phyloP scores from a whole-genome alignment of 1,140 invertebrate species.

The Melanaphis sacchari region DNA sequence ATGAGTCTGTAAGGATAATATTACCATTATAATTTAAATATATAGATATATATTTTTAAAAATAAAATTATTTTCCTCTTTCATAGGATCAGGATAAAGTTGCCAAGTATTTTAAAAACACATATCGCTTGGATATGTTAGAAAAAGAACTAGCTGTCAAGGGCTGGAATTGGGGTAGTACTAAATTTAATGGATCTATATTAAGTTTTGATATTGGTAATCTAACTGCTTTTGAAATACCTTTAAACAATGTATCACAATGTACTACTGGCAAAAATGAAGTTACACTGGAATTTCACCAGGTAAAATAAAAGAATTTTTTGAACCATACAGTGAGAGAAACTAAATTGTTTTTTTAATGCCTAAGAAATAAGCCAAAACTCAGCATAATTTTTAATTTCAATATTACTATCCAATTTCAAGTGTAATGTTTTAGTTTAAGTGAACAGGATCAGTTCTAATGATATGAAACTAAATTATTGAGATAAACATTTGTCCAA shows the following conservation, averaged over 20 bases:
- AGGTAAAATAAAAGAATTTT: conserved; percentile 66
- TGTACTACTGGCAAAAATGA: conserved; percentile 98
- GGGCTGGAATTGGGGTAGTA: conserved; percentile 99
- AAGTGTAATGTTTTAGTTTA: too few species aligned
- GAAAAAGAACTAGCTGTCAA: conserved; percentile 93
- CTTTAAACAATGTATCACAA: conserved; percentile 93
- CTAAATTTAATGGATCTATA: conserved; percentile 90
- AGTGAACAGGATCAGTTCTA: too few species aligned
- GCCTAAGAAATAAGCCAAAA: background rate
- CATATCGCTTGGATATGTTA: conserved; percentile 85
- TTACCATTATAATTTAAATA: conserved; percentile 9
- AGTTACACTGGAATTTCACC: conserved; percentile 97
- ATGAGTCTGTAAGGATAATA: conserved; percentile 77
- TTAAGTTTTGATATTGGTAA: conserved; percentile 92
- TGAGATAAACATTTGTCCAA: background rate
- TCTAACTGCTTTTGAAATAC: conserved; percentile 94
- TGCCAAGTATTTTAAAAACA: conserved; percentile 83
- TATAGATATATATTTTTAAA: background rate
- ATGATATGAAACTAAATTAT: too few species aligned
- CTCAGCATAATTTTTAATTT: background rate
- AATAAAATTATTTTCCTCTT: conserved; percentile 56
- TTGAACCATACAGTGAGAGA: background rate
- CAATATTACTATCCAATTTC: background rate
- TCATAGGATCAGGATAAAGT: conserved; percentile 81
- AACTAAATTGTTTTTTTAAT: background rate